Percentiles rank a stretch among this genome's conserved stretches.
phyloP scores from a whole-genome alignment of 2,888 invertebrate species.

The Cantharis lateralis region DNA sequence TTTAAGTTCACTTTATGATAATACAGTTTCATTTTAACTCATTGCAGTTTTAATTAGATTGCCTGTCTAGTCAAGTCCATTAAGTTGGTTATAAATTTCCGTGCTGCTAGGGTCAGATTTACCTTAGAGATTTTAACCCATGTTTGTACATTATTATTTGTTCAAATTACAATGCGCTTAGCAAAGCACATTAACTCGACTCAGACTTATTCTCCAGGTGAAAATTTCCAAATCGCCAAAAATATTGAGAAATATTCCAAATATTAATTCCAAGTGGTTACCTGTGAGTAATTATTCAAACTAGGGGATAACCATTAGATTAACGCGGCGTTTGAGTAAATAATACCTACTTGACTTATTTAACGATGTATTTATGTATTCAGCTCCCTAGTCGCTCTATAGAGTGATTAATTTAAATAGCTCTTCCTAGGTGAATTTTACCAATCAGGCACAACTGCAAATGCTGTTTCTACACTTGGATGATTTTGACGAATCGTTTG shows the following conservation, averaged over 20 bases:
- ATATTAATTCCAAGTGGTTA: neutral
- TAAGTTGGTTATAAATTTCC: neutral
- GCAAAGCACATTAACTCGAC: neutral
- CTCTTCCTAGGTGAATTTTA: neutral
- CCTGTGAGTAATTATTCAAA: neutral
- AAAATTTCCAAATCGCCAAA: no score
- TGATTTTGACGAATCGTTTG: neutral
- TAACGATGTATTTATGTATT: neutral
- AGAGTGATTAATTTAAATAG: neutral
- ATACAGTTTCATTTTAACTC: neutral
- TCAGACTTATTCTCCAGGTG: no score
- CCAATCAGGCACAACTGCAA: neutral
- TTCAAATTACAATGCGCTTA: neutral
- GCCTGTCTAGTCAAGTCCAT: neutral
- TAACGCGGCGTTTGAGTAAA: neutral
- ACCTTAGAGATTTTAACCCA: neutral
- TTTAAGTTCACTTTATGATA: neutral
- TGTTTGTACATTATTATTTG: neutral
- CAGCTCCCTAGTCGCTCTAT: neutral
- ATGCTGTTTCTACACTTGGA: neutral
- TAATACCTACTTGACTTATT: neutral
- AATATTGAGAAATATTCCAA: neutral
- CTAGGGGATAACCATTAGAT: neutral
- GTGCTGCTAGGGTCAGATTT: neutral
- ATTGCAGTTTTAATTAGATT: neutral